Conservation (phyloP, 2,797 vertebrate species). For the Brachyalestes nurse region DNA sequence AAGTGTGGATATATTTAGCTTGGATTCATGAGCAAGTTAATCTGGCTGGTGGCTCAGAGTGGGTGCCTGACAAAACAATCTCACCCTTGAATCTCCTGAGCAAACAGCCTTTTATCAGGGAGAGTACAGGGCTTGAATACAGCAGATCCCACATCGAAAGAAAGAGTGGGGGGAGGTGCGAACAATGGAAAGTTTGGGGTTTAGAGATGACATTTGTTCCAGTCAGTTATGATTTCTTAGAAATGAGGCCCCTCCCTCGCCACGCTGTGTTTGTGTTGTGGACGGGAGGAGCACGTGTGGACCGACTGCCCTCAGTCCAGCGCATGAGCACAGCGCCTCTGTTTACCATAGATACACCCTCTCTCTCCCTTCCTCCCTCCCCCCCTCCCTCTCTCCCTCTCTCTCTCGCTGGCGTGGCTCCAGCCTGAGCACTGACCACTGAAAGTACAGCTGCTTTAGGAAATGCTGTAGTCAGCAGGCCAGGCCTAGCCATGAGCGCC, state of each 20-base stretch:
- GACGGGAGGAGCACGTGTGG: conserved; percentile 58
- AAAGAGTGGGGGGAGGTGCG: background rate
- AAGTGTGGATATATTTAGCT: conserved; percentile 24
- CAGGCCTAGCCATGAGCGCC: background rate
- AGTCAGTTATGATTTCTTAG: conserved; percentile 68
- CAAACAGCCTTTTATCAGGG: conserved; percentile 33
- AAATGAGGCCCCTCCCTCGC: conserved; percentile 53
- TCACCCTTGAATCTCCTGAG: background rate
- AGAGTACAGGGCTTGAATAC: background rate
- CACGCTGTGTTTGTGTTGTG: conserved; percentile 62
- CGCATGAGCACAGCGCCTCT: conserved; percentile 47
- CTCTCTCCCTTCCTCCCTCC: conserved; percentile 9
- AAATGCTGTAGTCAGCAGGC: conserved; percentile 47
- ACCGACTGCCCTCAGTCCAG: conserved; percentile 57
- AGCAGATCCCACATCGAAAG: background rate
- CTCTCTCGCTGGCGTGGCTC: conserved; percentile 24
- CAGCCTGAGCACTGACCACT: conserved; percentile 15
- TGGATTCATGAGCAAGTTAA: conserved; percentile 21
- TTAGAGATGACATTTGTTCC: conserved; percentile 50
- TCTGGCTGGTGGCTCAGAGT: conserved; percentile 26
- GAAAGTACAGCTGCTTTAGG: conserved; percentile 31
- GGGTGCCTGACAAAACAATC: conserved; percentile 35
- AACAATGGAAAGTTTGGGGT: conserved; percentile 21
- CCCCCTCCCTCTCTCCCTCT: conserved; percentile 27
- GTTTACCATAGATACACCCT: conserved; percentile 40